Evolutionary conservation across 2,113 vertebrate species (phyloP).

Genomic region (Gobiocypris rarus): DNA sequence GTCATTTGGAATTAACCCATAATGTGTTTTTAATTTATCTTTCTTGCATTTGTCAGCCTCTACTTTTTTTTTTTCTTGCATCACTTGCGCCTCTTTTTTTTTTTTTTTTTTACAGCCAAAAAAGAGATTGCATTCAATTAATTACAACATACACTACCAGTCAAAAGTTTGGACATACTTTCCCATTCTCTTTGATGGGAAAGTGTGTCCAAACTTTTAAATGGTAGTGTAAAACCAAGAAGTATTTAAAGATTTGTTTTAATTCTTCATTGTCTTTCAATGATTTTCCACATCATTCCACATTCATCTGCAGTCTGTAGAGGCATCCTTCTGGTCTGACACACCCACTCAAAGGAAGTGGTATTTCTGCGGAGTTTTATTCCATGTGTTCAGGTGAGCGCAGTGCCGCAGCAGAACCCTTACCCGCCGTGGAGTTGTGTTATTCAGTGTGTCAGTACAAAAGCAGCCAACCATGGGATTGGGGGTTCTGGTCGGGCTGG

Average conservation of each 20-base stretch:
- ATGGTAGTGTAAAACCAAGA: not conserved
- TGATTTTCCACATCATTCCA: not conserved
- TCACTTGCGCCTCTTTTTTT: too few species aligned
- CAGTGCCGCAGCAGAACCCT: slow-evolving; percentile 30
- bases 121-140: not conserved
- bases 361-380: slow-evolving; percentile 27
- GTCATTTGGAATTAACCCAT: too few species aligned
- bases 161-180: too few species aligned
- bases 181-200: too few species aligned
- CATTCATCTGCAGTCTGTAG: not conserved
- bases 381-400: slow-evolving; percentile 45
- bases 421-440: slow-evolving; percentile 32
- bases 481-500: slow-evolving; percentile 51
- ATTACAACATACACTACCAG: not conserved
- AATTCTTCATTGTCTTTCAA: not conserved
- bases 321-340: not conserved
- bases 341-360: slow-evolving; percentile 16
- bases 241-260: not conserved
- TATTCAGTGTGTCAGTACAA: slow-evolving; percentile 37
- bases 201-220: too few species aligned
- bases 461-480: slow-evolving; percentile 56
- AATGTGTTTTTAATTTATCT: not conserved
- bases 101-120: too few species aligned
- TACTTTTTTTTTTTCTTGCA: too few species aligned
- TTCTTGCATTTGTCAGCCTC: too few species aligned